Percentiles rank a stretch among this genome's conserved stretches.
phyloP scores from a whole-genome alignment of 2,888 invertebrate genomes.

The Andrena dorsata region DNA sequence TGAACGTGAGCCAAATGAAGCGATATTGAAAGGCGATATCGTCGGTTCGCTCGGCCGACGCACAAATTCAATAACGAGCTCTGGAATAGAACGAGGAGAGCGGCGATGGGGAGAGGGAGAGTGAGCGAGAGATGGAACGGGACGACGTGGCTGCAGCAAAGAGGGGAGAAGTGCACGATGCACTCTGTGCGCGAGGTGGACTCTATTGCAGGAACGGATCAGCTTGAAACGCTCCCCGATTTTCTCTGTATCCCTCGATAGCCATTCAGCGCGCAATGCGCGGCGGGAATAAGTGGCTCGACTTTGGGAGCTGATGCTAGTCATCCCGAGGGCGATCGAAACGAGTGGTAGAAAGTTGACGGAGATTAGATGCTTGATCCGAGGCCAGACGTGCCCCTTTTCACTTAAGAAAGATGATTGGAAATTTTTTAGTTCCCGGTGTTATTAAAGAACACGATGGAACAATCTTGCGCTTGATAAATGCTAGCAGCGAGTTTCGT shows the following conservation, averaged over 20 bases:
- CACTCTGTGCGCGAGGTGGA: constrained; percentile 63
- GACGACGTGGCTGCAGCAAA: not conserved
- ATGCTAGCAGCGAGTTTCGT: too few relatives aligned
- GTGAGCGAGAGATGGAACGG: not conserved
- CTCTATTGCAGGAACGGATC: constrained; percentile 68
- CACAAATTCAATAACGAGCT: constrained; percentile 79
- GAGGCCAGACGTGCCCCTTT: too few relatives aligned
- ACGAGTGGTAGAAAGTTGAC: too few relatives aligned
- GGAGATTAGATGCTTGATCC: too few relatives aligned
- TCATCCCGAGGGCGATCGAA: too few relatives aligned
- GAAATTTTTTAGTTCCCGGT: too few relatives aligned
- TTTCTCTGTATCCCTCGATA: constrained; percentile 28
- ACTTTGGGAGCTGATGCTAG: too few relatives aligned
- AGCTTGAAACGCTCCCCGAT: constrained; percentile 37
- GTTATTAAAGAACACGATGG: too few relatives aligned
- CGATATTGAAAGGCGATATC: constrained; percentile 80
- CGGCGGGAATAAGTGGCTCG: too few relatives aligned
- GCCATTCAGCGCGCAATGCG: not conserved
- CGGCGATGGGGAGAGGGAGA: constrained; percentile 15
- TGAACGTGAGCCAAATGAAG: constrained; percentile 79
- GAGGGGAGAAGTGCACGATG: constrained; percentile 54
- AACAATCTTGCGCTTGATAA: too few relatives aligned
- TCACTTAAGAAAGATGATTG: too few relatives aligned
- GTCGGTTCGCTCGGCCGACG: constrained; percentile 73
- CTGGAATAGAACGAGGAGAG: constrained; percentile 68